Base-by-base conservation (phyloP, 2,113 vertebrate species). In the Brachyhypopomus occidentalis region DNA sequence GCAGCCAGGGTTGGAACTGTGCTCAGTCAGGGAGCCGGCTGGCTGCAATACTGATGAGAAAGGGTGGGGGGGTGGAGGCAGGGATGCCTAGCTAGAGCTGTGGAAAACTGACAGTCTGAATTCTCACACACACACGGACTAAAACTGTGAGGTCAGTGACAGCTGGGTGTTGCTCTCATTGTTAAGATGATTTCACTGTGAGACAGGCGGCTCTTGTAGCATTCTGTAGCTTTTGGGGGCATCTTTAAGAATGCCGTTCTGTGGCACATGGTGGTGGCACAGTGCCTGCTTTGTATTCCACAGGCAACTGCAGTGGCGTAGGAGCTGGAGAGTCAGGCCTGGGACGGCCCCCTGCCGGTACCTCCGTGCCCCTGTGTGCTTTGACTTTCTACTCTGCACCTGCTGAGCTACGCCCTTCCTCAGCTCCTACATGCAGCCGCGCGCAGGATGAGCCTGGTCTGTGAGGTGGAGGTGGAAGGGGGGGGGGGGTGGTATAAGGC, bases 1-100 rank as follows among this genome's bases (percentile, higher is more conserved):
- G 78, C 78, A 83, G 88, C 91, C 91, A 91, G 88, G 75, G 86
- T 81, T 85, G 88, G 83, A 85, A 85, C 87, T 84, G 88, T 87
- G 87, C 89, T 87, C 85, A 86, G 82, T 86, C 79, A 74, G 84
- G 87, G 80, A 80, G 85, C 76, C 78, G 83, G 80, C 78, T 79
- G 63, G 45, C 63, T 69, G 75, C 20, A 64, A 60, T 59, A 74
- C 78, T 82, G 73, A 75, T 52, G 45, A 75, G 64, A 76, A 75
- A 77, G 60, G 60, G 76, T 52, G 76, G 82, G 79, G 52, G 71
- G 20, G 78, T 52, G 45, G 45, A 52, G 45, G 9, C 45, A 52
- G 45, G 45, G 12, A 52, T 9, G 14, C 7, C 45, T 52, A 52
- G 45, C 45, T 52, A 52, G 45, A 52, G 45, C 45, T 14, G 12